Evolutionary conservation across 1,140 invertebrate species (phyloP), one percentile per base, ranked within the genome.

Genomic region (Dreissena rostriformis): DNA sequence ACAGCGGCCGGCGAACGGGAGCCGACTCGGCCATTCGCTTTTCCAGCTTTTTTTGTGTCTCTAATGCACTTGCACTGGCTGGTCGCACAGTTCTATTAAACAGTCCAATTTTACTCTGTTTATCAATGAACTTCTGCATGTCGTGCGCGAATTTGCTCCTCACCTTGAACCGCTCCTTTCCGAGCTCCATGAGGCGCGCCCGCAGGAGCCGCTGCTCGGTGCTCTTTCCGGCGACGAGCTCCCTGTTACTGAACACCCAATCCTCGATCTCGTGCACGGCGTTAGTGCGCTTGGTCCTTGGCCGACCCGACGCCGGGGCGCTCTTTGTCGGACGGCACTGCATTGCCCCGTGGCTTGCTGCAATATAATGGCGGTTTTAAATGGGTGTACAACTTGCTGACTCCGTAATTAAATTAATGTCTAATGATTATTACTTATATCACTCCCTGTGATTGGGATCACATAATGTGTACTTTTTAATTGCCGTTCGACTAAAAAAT

Each of bases 161-260:
- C 28, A 83, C 51, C 29, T 83, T 83, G 26, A 76, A 83, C 7
- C 81, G 29, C 53, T 83, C 81, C 57, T 83, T 83, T 57, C 81
- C 81, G 0, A 83, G n/a, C 70, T 83, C 81, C 72, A 83, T 76
- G n/a, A 83, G 63, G 39, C 55, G 15, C 5, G 72, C 29, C 22
- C 53, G 39, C 22, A 83, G 72, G 8, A 83, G 24, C 68, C 81
- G 55, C 53, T 83, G 71, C 22, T 83, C 81, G 12, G 71, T 83
- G 6, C 68, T 52, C 49, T 83, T 83, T 70, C 74, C 73, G 22
- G 63, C 52, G 15, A 83, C 26, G 11, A 68, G 49, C 2, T 75
- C 81, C 57, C 67, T 76, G 5, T 73, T 72, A 53, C 72, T 70
- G 51, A 73, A 74, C 51, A 76, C 81, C 81, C 81, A 83, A 39